Conservation (phyloP, 2,113 vertebrate species). For the Accipiter virgatus region DNA sequence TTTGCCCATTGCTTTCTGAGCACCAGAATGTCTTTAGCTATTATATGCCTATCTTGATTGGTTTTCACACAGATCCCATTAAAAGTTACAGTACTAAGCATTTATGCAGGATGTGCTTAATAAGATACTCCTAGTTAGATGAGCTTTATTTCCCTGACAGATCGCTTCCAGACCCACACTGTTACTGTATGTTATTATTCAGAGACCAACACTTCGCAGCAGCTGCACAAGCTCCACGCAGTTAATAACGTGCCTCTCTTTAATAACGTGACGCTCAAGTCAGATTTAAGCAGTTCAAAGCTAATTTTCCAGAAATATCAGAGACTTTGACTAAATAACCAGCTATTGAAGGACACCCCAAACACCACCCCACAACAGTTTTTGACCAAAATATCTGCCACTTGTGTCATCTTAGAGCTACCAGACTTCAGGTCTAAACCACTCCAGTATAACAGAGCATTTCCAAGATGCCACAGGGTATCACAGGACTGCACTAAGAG, state of each 20-base stretch:
- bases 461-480: not conserved
- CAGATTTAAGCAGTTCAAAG: not conserved
- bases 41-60: not conserved
- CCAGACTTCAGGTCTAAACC: not conserved
- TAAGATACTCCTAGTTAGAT: not conserved
- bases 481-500: not conserved
- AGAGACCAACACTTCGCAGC: not conserved
- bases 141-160: constrained; percentile 2
- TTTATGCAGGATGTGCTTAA: not conserved
- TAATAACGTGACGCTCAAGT: too few species aligned
- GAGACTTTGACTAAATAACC: not conserved
- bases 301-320: not conserved
- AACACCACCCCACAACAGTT: not conserved
- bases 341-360: not conserved
- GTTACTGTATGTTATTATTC: not conserved
- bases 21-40: not conserved
- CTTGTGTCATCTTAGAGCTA: not conserved
- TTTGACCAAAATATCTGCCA: not conserved
- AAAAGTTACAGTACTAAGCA: constrained; percentile 10
- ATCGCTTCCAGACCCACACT: not conserved
- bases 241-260: not conserved
- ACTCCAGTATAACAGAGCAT: not conserved
- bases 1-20: not conserved
- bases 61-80: constrained; percentile 23
- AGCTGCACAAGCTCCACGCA: not conserved